Evolutionary conservation across 2,113 vertebrate genomes (phyloP).

Genomic region (Pteronura brasiliensis): DNA sequence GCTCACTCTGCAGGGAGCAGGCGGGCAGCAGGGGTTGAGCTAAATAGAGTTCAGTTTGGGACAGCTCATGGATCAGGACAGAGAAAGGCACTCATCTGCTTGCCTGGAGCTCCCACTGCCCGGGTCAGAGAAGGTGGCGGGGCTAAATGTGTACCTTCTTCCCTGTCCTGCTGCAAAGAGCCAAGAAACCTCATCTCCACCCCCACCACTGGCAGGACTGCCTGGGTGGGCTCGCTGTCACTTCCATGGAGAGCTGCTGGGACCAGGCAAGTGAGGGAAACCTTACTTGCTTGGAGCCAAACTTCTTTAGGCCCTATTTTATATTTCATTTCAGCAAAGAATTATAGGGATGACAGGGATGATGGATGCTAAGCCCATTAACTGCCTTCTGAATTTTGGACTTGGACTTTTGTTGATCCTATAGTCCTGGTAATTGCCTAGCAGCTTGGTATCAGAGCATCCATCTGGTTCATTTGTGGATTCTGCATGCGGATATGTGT

Average conservation of each 20-base stretch:
- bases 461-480: neutral
- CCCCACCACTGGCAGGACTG: neutral
- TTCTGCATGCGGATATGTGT: neutral
- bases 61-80: constrained; percentile 67
- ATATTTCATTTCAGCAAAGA: constrained; percentile 21
- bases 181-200: neutral
- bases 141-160: neutral
- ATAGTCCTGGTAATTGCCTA: neutral
- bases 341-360: neutral
- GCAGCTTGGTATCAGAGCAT: neutral
- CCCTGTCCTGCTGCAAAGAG: too few species aligned
- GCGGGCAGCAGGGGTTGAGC: neutral
- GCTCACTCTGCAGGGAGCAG: constrained; percentile 35
- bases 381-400: neutral
- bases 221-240: neutral
- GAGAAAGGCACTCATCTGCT: constrained; percentile 34
- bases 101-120: neutral
- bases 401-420: neutral
- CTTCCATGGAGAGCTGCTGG: neutral
- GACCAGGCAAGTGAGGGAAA: neutral
- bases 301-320: neutral
- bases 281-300: neutral
- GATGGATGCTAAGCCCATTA: constrained; percentile 25
- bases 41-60: constrained; percentile 79
- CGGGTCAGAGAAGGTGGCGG: neutral